Evolutionary conservation across 2,113 vertebrate genomes (phyloP), one percentile per base, ranked within the genome.

Genomic region (Cyphomyrus discorhynchus): DNA sequence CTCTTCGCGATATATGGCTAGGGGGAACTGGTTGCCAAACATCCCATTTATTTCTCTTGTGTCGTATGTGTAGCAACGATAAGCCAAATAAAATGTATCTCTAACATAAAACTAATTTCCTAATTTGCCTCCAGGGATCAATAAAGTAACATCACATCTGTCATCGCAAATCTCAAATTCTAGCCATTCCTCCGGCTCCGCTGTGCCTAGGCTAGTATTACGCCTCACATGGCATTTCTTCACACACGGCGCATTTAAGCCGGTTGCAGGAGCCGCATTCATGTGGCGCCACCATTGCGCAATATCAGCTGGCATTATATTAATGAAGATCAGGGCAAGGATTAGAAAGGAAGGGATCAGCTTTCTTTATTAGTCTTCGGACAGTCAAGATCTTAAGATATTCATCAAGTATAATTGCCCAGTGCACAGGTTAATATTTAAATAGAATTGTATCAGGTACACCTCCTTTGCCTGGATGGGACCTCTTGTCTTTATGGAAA

Each of bases 401-500:
- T 95, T 95, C 92, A 96, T 94, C 94, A 95, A 94, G 93, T 93
- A 93, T 95, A 95, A 96, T 95, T 94, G 93, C 92, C 89, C 53
- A 8, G 92, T 90, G 90, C 93, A 92, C 92, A 93, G 94, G 94
- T 96, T 92, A 95, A 96, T 95, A 94, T 95, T 96, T 96, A 95
- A 96, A 95, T 92, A 94, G 93, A 93, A 92, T 87, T 89, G 92
- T 95, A 96, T 96, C 95, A 94, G 93, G 95, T 96, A 93, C 93
- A 93, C 92, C 93, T 94, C 92, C 92, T 94, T 91, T 92, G 92
- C 93, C 93, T 91, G 50, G 92, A 93, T 91, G 2, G 46, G 92
- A 93, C 92, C 93, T 93, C 91, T 94, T 82, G 82, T 92, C 91
- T 94, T 95, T 95, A 95, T 96, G 95, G 95, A 96, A 95, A 93